These are phyloP conservation scores for Cheilosia urbana DNA, from an alignment of 2,888 invertebrate species.

Conservation along the genomic window DNA sequence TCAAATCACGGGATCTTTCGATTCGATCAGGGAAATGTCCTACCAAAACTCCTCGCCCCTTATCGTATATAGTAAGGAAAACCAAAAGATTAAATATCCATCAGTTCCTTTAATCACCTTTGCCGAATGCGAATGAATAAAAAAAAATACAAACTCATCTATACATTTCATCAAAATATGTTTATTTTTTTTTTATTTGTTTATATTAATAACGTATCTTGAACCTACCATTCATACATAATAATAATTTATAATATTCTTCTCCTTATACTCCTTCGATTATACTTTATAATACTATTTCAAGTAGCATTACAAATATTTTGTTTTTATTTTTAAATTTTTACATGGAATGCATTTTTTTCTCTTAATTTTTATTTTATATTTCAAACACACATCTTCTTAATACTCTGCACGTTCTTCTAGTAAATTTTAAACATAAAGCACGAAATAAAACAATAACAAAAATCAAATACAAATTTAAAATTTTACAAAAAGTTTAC, in stretches of 20 bases:
- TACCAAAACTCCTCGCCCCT: no score
- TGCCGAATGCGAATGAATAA: background rate
- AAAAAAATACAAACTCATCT: slow-evolving; percentile 36
- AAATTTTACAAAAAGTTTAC: slow-evolving; percentile 37
- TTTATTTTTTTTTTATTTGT: slow-evolving; percentile 77
- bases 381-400: slow-evolving; percentile 56
- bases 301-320: slow-evolving; percentile 67
- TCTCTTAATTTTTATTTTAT: slow-evolving; percentile 29
- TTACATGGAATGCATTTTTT: slow-evolving; percentile 83
- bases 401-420: slow-evolving; percentile 36
- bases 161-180: slow-evolving; percentile 78
- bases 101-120: no score
- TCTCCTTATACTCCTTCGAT: slow-evolving; percentile 55
- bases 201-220: slow-evolving; percentile 78
- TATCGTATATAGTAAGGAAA: background rate
- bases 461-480: slow-evolving; percentile 28
- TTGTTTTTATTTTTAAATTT: slow-evolving; percentile 75
- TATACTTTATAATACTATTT: slow-evolving; percentile 63
- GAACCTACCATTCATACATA: slow-evolving; percentile 78
- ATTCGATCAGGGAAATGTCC: no score
- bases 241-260: slow-evolving; percentile 73
- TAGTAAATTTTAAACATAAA: background rate
- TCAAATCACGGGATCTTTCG: no score
- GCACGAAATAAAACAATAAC: slow-evolving; percentile 30
- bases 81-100: background rate